Evolutionary conservation across 2,888 invertebrate genomes (phyloP).

Genomic region (Synergus japonicus): DNA sequence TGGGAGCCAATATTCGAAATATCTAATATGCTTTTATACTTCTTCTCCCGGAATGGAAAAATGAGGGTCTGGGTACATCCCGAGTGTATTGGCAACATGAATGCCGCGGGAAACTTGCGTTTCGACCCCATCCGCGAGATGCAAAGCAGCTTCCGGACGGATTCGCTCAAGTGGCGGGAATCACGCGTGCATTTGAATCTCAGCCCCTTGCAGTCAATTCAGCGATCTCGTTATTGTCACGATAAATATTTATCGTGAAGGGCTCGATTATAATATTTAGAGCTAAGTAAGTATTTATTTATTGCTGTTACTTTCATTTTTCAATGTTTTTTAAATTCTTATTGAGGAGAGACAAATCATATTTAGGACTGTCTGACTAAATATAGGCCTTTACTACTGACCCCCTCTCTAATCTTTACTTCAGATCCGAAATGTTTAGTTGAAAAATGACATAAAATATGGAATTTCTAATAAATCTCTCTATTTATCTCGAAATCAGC

Average conservation of each 20-base stretch:
- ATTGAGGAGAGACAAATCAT: no score
- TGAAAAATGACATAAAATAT: neutral
- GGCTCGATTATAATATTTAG: conserved; percentile 9
- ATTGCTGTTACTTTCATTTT: neutral
- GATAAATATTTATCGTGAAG: conserved; percentile 46
- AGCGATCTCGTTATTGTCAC: neutral
- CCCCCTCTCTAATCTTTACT: no score
- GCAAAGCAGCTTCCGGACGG: conserved; percentile 35
- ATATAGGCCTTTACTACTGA: no score
- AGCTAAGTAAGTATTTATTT: neutral
- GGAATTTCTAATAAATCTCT: neutral
- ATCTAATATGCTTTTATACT: conserved; percentile 69
- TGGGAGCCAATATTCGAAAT: conserved; percentile 70
- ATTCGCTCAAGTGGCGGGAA: conserved; percentile 33
- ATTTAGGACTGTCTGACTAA: no score
- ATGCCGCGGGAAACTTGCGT: conserved; percentile 43
- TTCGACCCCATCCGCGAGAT: conserved; percentile 39
- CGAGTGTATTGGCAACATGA: conserved; percentile 60
- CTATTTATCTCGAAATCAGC: neutral
- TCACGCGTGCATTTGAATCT: conserved; percentile 1
- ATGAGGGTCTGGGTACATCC: conserved; percentile 40
- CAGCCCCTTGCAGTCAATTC: conserved; percentile 4
- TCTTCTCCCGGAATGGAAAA: conserved; percentile 13
- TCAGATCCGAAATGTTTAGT: no score
- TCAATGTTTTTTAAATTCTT: no score